A percentile compares a stretch with the other conserved stretches of the same genome.
phyloP scores from a whole-genome alignment of 2,113 vertebrate species.

The Sylvia atricapilla region DNA sequence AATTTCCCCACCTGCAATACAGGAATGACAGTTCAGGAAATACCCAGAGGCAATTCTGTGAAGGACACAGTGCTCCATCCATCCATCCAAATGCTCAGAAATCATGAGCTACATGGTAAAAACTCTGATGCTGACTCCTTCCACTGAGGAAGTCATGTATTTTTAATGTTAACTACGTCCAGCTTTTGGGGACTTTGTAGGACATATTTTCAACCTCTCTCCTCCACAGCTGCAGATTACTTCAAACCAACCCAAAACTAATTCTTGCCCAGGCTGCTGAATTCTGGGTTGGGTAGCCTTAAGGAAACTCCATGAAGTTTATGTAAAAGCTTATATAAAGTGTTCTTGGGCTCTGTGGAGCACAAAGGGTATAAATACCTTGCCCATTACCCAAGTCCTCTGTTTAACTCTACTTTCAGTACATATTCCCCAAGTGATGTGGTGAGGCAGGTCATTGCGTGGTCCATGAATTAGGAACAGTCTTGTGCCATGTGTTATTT shows the following conservation, averaged over 20 bases:
- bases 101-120: neutral
- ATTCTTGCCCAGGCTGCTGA: neutral
- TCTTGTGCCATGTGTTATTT: neutral
- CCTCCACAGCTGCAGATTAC: neutral
- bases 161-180: neutral
- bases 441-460: neutral
- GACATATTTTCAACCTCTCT: neutral
- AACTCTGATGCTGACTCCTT: neutral
- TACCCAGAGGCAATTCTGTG: neutral
- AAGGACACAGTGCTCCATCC: neutral
- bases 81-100: conserved; percentile 11
- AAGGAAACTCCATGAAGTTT: neutral
- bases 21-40: neutral
- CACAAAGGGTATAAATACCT: neutral
- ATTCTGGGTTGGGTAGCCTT: neutral
- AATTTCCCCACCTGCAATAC: neutral
- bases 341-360: neutral
- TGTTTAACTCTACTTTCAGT: neutral
- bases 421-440: neutral
- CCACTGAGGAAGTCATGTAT: neutral
- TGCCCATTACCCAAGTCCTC: neutral
- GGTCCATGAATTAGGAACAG: neutral
- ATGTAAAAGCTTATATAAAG: neutral
- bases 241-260: neutral
- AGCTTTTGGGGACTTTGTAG: neutral